Conservation (phyloP, 2,113 vertebrate genomes). For the Cebus imitator region DNA sequence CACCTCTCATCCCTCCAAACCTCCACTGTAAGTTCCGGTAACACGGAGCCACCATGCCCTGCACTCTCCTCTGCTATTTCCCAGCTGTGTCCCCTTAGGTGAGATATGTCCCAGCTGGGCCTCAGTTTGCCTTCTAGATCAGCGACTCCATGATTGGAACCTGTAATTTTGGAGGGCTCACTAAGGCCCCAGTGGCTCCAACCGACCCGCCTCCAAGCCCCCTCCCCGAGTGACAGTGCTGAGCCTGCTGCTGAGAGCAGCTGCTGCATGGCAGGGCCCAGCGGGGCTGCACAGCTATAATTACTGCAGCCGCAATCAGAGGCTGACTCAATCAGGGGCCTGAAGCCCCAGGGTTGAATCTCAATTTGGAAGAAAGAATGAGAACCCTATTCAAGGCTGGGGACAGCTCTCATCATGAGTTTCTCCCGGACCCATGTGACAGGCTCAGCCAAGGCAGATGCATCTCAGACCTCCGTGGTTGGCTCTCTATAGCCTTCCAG, state of each 20-base stretch:
- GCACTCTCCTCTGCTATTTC: no score
- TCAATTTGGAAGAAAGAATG: constrained; percentile 63
- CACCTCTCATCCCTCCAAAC: not conserved
- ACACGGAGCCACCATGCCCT: not conserved
- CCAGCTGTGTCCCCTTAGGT: not conserved
- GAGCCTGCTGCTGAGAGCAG: not conserved
- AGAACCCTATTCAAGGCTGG: constrained; percentile 14
- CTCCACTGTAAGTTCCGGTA: not conserved
- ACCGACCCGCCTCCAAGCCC: not conserved
- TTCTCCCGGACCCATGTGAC: not conserved
- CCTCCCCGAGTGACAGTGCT: not conserved
- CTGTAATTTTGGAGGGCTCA: not conserved
- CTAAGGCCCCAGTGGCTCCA: not conserved
- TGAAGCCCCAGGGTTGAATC: constrained; percentile 57
- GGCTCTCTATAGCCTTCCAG: not conserved
- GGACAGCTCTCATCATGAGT: not conserved
- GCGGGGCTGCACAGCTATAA: constrained; percentile 68
- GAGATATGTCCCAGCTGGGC: not conserved
- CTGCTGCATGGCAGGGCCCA: not conserved
- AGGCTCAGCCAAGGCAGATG: not conserved
- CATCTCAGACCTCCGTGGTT: not conserved
- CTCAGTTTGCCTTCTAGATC: not conserved
- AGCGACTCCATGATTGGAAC: not conserved
- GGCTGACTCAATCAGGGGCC: constrained; percentile 64
- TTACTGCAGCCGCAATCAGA: constrained; percentile 67